phyloP scores from a whole-genome alignment of 2,113 vertebrate species.

The Apteryx mantelli region DNA sequence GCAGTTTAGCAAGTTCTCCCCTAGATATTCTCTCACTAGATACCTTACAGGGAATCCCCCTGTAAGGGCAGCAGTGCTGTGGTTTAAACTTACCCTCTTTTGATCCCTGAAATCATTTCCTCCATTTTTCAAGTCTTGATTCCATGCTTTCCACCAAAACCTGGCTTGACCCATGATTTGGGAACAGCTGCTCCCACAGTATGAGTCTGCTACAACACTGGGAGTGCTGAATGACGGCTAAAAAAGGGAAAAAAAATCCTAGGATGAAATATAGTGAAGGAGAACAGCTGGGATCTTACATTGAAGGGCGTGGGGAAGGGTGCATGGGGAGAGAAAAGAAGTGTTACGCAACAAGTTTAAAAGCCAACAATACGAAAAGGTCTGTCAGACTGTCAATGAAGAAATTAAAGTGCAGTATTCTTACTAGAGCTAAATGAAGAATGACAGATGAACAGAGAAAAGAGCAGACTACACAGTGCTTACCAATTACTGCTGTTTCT shows the following conservation, averaged over 20 bases:
- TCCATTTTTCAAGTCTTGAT: not conserved
- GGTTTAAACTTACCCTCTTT: not conserved
- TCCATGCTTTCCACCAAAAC: not conserved
- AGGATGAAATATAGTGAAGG: not conserved
- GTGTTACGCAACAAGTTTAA: not conserved
- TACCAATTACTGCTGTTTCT: conserved; percentile 1
- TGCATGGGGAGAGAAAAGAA: not conserved
- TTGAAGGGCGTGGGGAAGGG: not conserved
- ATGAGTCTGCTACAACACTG: not conserved
- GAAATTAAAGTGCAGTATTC: not conserved
- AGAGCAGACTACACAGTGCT: not conserved
- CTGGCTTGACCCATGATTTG: not conserved
- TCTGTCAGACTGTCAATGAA: not conserved
- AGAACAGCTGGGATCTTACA: not conserved
- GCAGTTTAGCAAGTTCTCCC: not conserved
- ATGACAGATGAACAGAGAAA: not conserved
- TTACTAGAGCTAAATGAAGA: not conserved
- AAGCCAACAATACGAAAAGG: not conserved
- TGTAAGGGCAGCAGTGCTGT: not conserved
- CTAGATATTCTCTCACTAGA: not conserved
- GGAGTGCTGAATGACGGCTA: not conserved
- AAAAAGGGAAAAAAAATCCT: not conserved
- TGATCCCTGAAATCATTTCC: not conserved
- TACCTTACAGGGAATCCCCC: no score
- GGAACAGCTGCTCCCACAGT: not conserved